Conservation (phyloP, 2,888 invertebrate genomes). For the Campaea margaritaria region DNA sequence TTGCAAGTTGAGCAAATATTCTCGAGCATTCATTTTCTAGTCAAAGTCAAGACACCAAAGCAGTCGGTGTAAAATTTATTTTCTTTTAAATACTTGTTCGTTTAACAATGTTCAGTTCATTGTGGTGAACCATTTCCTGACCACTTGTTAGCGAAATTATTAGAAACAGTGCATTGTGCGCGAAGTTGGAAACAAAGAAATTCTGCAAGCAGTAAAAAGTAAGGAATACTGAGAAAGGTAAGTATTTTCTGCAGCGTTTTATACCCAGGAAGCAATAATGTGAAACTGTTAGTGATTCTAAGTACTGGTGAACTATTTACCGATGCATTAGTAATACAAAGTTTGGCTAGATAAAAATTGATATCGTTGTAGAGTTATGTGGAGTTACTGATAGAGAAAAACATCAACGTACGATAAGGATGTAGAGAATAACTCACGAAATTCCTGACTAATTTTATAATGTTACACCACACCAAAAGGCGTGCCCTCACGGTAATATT, state of each 20-base stretch:
- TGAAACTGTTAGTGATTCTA: slow-evolving; percentile 42
- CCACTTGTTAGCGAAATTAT: slow-evolving; percentile 74
- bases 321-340: slow-evolving; percentile 39
- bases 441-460: slow-evolving; percentile 51
- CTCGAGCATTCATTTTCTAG: too few relatives aligned
- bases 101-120: slow-evolving; percentile 62
- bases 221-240: slow-evolving; percentile 64
- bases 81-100: slow-evolving; percentile 54
- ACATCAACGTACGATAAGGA: slow-evolving; percentile 64
- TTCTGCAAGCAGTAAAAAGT: slow-evolving; percentile 69
- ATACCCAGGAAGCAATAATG: slow-evolving; percentile 53
- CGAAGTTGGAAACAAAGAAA: slow-evolving; percentile 73
- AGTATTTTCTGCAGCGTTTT: slow-evolving; percentile 52
- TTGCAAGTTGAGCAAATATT: background rate
- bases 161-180: slow-evolving; percentile 72
- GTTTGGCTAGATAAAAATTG: slow-evolving; percentile 43
- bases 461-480: slow-evolving; percentile 64
- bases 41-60: slow-evolving; percentile 18
- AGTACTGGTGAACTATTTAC: slow-evolving; percentile 39
- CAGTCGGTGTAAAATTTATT: slow-evolving; percentile 48
- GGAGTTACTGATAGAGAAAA: slow-evolving; percentile 45
- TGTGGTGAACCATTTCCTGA: slow-evolving; percentile 62
- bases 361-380: slow-evolving; percentile 31
- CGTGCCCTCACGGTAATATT: slow-evolving; percentile 70
- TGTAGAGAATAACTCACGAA: slow-evolving; percentile 28